Evolutionary conservation across 2,888 invertebrate genomes (phyloP).

Genomic region (Xestoiulus laeticollis): DNA sequence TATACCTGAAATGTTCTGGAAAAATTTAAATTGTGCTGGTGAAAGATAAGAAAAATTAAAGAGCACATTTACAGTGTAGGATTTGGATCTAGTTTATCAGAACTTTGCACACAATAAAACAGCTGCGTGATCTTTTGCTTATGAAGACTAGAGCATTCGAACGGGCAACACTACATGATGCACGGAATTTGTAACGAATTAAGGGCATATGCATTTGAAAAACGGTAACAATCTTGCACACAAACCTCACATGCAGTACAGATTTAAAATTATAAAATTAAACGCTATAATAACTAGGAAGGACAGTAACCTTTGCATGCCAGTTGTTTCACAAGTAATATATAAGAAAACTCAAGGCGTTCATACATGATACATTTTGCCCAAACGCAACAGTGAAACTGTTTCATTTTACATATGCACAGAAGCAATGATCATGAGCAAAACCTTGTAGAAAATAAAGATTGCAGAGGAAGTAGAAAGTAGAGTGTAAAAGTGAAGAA

Average conservation of each 20-base stretch:
- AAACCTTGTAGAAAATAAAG: not conserved
- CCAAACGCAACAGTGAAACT: not conserved
- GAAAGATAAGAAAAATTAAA: not conserved
- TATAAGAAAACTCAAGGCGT: not conserved
- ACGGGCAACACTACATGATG: not conserved
- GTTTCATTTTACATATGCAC: not conserved
- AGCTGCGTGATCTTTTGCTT: no score
- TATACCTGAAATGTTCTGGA: not conserved
- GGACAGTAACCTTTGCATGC: not conserved
- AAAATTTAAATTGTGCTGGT: not conserved
- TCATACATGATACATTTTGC: not conserved
- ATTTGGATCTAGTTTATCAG: not conserved
- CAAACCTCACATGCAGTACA: not conserved
- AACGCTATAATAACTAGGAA: not conserved
- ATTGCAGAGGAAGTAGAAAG: not conserved
- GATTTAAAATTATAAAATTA: not conserved
- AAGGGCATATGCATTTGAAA: not conserved
- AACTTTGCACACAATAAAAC: not conserved
- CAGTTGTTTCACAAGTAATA: not conserved
- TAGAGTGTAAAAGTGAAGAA: slow-evolving; percentile 5
- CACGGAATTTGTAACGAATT: not conserved
- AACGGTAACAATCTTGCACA: not conserved
- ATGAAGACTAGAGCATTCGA: no score
- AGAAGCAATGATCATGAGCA: not conserved
- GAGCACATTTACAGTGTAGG: not conserved